These are phyloP conservation scores for Oasisia sp. DNA, from an alignment of 2,888 invertebrate species.

Conservation along the genomic window DNA sequence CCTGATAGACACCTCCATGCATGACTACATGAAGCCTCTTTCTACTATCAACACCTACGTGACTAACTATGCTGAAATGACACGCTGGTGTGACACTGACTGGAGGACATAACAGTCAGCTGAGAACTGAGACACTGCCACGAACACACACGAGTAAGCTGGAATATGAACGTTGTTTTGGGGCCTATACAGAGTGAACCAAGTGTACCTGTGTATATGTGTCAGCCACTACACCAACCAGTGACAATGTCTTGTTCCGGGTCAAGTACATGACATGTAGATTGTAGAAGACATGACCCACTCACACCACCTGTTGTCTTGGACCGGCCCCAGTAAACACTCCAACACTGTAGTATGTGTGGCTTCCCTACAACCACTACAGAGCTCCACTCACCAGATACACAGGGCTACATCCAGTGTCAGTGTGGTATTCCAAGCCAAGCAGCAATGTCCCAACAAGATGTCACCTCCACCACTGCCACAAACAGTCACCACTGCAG, in stretches of 20 bases:
- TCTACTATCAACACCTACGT: background rate
- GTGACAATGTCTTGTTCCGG: background rate
- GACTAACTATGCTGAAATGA: background rate
- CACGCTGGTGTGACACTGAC: background rate
- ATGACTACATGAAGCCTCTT: background rate
- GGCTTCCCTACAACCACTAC: background rate
- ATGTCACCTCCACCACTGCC: background rate
- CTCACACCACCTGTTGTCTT: background rate
- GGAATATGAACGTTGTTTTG: background rate
- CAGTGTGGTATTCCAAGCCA: background rate
- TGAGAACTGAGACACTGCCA: background rate
- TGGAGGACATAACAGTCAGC: background rate
- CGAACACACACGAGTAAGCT: background rate
- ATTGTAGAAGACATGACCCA: background rate
- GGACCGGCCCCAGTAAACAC: background rate
- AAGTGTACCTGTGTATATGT: background rate
- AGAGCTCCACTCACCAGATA: background rate
- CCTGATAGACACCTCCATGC: background rate
- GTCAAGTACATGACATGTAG: background rate
- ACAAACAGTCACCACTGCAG: background rate
- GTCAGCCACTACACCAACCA: background rate
- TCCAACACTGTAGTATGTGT: background rate
- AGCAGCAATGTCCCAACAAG: background rate
- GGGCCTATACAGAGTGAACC: background rate
- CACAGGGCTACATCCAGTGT: background rate